These are phyloP conservation scores for Platichthys stellatus DNA, from an alignment of 2,113 vertebrate genomes.

Conservation along the genomic window DNA sequence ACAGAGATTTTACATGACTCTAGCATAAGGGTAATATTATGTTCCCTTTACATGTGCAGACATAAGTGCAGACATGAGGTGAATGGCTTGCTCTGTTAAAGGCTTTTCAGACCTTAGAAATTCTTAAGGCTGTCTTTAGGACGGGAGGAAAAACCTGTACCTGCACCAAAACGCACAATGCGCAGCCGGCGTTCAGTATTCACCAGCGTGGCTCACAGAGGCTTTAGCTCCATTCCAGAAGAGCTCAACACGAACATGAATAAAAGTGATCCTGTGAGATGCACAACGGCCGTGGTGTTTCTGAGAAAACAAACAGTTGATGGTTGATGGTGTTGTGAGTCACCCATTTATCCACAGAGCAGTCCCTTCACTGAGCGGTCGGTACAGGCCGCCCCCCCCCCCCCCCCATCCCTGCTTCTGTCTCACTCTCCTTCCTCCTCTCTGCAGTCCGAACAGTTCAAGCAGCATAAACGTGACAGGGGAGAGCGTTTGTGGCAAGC, in stretches of 20 bases:
- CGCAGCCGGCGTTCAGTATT: conserved; percentile 20
- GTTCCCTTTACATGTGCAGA: not conserved
- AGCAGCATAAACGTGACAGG: conserved; percentile 63
- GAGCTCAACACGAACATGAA: not conserved
- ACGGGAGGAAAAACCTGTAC: not conserved
- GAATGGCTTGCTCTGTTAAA: not conserved
- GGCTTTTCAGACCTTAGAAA: not conserved
- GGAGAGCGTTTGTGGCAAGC: conserved; percentile 56
- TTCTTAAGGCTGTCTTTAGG: not conserved
- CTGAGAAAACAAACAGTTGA: conserved; percentile 51
- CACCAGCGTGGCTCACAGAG: conserved; percentile 28
- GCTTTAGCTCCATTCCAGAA: conserved; percentile 19
- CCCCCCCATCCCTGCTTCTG: not conserved
- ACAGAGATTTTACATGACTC: not conserved
- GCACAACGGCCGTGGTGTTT: conserved; percentile 53
- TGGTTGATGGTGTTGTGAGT: conserved; percentile 65
- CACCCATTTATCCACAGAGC: conserved; percentile 64
- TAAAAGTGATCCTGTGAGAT: conserved; percentile 18
- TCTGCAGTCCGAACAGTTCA: conserved; percentile 69
- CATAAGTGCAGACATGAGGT: not conserved
- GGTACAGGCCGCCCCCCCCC: conserved; percentile 30
- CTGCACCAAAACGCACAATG: conserved; percentile 60
- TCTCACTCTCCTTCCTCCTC: conserved; percentile 45
- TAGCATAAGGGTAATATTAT: not conserved
- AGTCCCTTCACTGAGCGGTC: conserved; percentile 32